Percentiles rank a stretch among this genome's conserved stretches.
Evolutionary conservation across 2,888 invertebrate genomes (phyloP).

Genomic region (Apamea sordens): DNA sequence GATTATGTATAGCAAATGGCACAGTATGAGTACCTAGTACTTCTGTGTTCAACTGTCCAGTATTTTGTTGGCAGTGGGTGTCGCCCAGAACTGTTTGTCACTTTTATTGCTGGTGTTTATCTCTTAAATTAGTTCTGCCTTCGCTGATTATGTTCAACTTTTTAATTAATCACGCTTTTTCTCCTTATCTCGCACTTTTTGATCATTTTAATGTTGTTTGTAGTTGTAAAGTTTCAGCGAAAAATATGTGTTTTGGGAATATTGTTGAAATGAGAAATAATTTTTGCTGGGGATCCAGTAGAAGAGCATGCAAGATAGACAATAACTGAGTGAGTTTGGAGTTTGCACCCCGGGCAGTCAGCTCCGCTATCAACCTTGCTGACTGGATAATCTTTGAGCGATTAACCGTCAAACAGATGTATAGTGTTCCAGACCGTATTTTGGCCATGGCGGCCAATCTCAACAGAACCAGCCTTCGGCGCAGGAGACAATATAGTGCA

Average conservation of each 20-base stretch:
- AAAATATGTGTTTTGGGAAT: conserved; percentile 28
- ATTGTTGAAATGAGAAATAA: conserved; percentile 12
- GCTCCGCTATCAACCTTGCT: not conserved
- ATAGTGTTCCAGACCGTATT: too few species aligned
- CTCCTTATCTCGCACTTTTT: conserved; percentile 52
- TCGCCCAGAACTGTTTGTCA: conserved; percentile 60
- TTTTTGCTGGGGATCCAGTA: not conserved
- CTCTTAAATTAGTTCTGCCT: conserved; percentile 66
- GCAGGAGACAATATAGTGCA: too few species aligned
- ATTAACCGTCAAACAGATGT: not conserved
- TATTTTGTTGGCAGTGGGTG: conserved; percentile 51
- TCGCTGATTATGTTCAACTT: conserved; percentile 67
- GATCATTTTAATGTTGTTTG: conserved; percentile 52
- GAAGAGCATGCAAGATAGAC: not conserved
- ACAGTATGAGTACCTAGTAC: not conserved
- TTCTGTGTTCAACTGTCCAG: conserved; percentile 30
- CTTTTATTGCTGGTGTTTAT: conserved; percentile 68
- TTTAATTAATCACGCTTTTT: conserved; percentile 61
- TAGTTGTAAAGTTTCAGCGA: conserved; percentile 45
- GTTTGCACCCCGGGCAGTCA: not conserved
- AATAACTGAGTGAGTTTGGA: not conserved
- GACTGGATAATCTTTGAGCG: too few species aligned
- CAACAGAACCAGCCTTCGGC: too few species aligned
- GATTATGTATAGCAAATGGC: too few species aligned
- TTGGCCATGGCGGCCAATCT: too few species aligned